phyloP scores from a whole-genome alignment of 2,888 invertebrate genomes.

The Brachyopa scutellaris region DNA sequence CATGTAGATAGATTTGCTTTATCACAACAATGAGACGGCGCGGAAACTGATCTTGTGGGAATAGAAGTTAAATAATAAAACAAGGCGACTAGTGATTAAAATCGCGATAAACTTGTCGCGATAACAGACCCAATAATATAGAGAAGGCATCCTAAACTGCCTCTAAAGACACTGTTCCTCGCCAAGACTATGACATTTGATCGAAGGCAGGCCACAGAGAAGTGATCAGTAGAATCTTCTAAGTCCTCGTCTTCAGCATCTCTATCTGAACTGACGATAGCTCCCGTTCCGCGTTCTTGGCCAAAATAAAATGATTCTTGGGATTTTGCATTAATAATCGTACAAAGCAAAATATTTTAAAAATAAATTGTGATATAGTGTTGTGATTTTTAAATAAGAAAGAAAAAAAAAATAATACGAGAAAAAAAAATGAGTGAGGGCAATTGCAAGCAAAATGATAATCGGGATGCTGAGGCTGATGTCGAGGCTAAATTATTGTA shows the following conservation, averaged over 20 bases:
- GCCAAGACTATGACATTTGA: conserved; percentile 45
- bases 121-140: conserved; percentile 28
- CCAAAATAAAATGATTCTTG: background rate
- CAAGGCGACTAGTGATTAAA: conserved; percentile 26
- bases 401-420: conserved; percentile 34
- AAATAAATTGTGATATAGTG: conserved; percentile 49
- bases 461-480: conserved; percentile 58
- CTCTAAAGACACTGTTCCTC: conserved; percentile 29
- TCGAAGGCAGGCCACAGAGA: conserved; percentile 26
- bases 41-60: background rate
- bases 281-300: no score
- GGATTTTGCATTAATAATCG: no score
- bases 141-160: background rate
- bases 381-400: background rate
- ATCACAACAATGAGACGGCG: conserved; percentile 8
- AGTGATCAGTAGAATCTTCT: conserved; percentile 7
- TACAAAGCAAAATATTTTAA: background rate
- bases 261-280: background rate
- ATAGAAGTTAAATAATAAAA: conserved; percentile 40
- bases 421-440: conserved; percentile 56
- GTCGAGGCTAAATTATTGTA: conserved; percentile 76
- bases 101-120: conserved; percentile 45
- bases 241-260: background rate
- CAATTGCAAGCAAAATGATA: conserved; percentile 41
- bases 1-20: conserved; percentile 19